Evolutionary conservation across 2,113 vertebrate species (phyloP).

Genomic region (Ctenodactylus gundi): DNA sequence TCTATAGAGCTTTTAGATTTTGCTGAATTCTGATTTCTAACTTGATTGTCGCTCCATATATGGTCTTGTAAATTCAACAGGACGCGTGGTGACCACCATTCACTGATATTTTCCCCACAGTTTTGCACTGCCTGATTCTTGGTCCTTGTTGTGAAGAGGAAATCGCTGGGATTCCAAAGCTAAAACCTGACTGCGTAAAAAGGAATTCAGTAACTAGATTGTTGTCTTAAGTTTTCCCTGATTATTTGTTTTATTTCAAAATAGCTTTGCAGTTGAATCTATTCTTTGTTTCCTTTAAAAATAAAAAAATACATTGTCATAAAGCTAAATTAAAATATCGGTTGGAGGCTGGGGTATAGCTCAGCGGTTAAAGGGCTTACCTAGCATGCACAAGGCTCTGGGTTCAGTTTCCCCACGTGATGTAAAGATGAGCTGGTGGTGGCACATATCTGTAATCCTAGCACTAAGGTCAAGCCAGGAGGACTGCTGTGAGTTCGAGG

Average conservation of each 20-base stretch:
- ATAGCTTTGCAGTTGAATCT: neutral
- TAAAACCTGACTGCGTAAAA: neutral
- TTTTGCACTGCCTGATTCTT: neutral
- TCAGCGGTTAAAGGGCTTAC: too few species aligned
- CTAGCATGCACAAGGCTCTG: too few species aligned
- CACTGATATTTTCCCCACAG: neutral
- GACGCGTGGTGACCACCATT: neutral
- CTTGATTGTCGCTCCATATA: neutral
- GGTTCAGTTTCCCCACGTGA: too few species aligned
- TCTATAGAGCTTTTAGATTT: neutral
- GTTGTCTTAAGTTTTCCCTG: neutral
- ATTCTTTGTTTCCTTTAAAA: conserved; percentile 6
- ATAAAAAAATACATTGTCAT: too few species aligned
- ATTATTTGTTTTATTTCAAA: conserved; percentile 24
- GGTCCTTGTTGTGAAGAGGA: neutral
- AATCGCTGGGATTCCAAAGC: neutral
- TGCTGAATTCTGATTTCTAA: neutral
- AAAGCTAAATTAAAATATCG: too few species aligned
- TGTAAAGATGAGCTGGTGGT: too few species aligned
- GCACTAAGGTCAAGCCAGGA: too few species aligned
- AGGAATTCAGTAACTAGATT: neutral
- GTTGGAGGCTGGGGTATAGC: too few species aligned
- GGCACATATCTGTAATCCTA: too few species aligned
- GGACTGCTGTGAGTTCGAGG: too few species aligned
- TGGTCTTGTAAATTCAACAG: neutral